Evolutionary conservation across 2,888 invertebrate species (phyloP), one percentile per base, ranked within the genome.

Genomic region (Coleophora deauratella): DNA sequence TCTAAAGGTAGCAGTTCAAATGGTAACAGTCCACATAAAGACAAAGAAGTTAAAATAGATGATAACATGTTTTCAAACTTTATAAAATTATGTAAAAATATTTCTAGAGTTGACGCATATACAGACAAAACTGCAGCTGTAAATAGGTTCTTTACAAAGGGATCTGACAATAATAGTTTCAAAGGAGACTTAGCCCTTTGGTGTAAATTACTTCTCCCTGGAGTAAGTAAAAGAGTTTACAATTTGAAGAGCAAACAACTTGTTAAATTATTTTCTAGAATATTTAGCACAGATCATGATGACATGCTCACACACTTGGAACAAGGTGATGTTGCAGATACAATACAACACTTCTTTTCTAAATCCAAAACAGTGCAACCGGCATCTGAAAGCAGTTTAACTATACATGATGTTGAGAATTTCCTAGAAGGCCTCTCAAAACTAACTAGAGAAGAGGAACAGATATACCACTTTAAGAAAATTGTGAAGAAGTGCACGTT

Each of bases 221-320:
- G 91, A 36, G 92, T 92, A 21, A 88, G 91, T 10, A 95, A 96
- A 69, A 86, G 95, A 46, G 90, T 97, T 28, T 98, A 97, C 68
- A 97, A 98, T 81, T 80, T 98, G 37, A 95, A 96, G 81, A 96
- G 93, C 65, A 97, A 96, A 69, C 96, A 97, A 63, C 84, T 98
- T 40, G 85, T 96, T 0, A 97, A 98, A 75, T 73, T 97, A 35
- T 97, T 96, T 68, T 91, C 95, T 35, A 89, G 90, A 74, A 90
- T 97, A 45, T 93, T 97, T 52, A 75, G 84, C 2, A 87, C 87
- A 0, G 90, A 91, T 70, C 91, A 91, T 46, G 90, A 92, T 53
- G 91, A 91, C 35, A 97, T 98, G 96, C 73, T 94, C 8, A 90
- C 92, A 51, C 91, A 96, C 75, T 86, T 97, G 52, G 95, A 97